Conservation (phyloP, 2,797 vertebrate species). For the Mionectes olivaceus region DNA sequence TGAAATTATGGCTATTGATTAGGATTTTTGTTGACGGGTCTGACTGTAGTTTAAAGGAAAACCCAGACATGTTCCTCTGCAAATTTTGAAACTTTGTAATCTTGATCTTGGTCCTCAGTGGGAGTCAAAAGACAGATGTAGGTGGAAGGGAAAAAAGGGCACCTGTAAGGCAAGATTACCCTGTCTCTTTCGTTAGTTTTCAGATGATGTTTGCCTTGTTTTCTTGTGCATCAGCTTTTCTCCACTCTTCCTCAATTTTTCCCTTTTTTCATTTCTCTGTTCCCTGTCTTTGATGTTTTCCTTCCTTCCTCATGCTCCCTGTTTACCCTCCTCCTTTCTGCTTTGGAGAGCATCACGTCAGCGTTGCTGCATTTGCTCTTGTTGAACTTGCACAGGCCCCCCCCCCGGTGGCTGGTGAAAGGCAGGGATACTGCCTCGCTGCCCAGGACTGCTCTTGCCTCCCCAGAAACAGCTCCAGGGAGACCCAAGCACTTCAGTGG, state of each 20-base stretch:
- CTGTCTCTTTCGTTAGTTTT: not conserved
- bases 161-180: not conserved
- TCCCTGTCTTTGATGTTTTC: not conserved
- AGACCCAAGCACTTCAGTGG: not conserved
- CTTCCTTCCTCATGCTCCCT: not conserved
- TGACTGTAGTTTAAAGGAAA: not conserved
- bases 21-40: not conserved
- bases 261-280: not conserved
- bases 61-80: not conserved
- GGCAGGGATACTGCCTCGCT: not conserved
- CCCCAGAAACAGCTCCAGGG: not conserved
- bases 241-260: not conserved
- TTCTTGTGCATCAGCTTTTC: not conserved
- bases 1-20: not conserved
- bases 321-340: not conserved
- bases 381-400: not conserved
- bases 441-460: not conserved
- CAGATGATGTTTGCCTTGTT: not conserved
- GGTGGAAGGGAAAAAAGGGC: not conserved
- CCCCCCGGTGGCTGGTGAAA: not conserved
- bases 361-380: not conserved
- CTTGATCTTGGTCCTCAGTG: not conserved
- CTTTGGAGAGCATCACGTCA: not conserved
- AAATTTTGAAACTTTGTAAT: not conserved
- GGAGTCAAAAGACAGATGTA: not conserved